Evolutionary conservation across 2,888 invertebrate species (phyloP).

Genomic region (Scelioninae gen. 2): DNA sequence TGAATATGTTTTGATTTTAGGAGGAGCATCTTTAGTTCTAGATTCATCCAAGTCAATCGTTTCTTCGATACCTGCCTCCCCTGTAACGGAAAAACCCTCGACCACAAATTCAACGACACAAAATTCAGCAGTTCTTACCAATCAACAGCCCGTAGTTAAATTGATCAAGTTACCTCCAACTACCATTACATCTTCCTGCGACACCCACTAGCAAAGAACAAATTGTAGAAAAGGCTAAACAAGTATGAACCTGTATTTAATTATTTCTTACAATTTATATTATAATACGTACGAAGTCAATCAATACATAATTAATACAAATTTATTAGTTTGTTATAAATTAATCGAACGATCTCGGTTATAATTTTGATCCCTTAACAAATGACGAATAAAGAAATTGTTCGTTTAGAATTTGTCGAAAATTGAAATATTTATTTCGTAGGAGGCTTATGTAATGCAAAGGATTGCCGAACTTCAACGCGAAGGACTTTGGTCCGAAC

Average conservation of each 20-base stretch:
- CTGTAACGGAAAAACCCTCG: constrained; percentile 68
- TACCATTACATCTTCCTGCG: constrained; percentile 65
- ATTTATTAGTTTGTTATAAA: no score
- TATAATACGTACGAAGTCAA: no score
- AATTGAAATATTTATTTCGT: no score
- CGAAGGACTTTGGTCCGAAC: constrained; percentile 96
- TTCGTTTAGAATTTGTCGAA: no score
- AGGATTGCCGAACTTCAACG: constrained; percentile 93
- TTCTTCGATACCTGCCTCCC: constrained; percentile 65
- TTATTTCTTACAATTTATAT: no score
- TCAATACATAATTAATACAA: no score
- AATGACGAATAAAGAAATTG: no score
- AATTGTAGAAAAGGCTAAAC: constrained; percentile 90
- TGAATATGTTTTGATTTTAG: constrained; percentile 69
- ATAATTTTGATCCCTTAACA: no score
- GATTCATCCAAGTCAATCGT: constrained; percentile 67
- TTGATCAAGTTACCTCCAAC: constrained; percentile 70
- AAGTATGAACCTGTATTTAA: no score
- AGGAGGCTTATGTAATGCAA: constrained; percentile 96
- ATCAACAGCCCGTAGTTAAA: constrained; percentile 71
- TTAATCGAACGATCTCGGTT: no score
- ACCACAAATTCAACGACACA: constrained; percentile 60
- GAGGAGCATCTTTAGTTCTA: constrained; percentile 75
- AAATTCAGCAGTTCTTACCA: constrained; percentile 33
- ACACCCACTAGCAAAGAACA: constrained; percentile 80